These are phyloP conservation scores for Rhabdomys dilectus DNA, from an alignment of 2,113 vertebrate genomes.

Conservation along the genomic window DNA sequence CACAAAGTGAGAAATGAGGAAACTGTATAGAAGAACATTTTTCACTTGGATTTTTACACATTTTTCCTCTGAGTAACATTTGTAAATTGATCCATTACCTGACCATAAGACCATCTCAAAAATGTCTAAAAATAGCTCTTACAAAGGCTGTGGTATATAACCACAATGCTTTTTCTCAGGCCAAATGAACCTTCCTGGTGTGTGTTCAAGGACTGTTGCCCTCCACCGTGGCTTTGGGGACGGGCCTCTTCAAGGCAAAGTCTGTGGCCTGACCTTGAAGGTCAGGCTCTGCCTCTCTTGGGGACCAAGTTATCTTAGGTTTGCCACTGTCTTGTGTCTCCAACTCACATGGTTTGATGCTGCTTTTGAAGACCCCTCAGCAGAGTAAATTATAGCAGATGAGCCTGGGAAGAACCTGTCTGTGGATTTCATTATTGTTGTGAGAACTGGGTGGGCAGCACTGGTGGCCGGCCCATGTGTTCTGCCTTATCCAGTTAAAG, in stretches of 20 bases:
- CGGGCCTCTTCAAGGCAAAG: not conserved
- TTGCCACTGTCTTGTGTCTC: not conserved
- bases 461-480: not conserved
- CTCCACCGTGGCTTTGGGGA: not conserved
- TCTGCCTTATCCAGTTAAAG: not conserved
- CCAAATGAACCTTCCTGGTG: not conserved
- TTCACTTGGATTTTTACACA: not conserved
- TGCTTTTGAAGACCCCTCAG: not conserved
- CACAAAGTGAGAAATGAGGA: not conserved
- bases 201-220: not conserved
- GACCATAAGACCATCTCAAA: not conserved
- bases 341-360: not conserved
- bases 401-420: not conserved
- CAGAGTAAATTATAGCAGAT: not conserved
- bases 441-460: not conserved
- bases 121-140: not conserved
- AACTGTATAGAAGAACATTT: not conserved
- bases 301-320: not conserved
- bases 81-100: conserved; percentile 31
- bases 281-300: not conserved
- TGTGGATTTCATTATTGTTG: not conserved
- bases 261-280: not conserved
- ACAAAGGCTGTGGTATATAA: not conserved
- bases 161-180: not conserved
- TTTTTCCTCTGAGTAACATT: not conserved